Base-by-base conservation (phyloP, 1,140 invertebrate genomes). In the Dendroctonus valens region DNA sequence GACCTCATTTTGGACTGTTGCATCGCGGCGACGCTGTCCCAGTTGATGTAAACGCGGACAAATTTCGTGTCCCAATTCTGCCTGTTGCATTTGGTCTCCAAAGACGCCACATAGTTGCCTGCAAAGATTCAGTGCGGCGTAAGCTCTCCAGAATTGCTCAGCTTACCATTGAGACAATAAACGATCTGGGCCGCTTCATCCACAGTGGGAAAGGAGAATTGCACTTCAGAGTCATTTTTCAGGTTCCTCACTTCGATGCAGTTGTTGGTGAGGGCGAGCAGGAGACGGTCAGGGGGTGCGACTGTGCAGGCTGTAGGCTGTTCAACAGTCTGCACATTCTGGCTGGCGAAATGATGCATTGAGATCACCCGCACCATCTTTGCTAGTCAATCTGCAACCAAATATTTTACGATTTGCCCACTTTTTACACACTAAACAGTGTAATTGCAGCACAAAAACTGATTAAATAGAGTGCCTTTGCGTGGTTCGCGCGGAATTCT, bases 301-400 rank as follows among this genome's bases (percentile, higher is more conserved):
- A 83, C 79, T 40, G 85, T 82, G 8, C 83, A 81, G 8, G 86
- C 85, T 0, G 85, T 84, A 0, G 86, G 83, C 66, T 88, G 86
- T 65, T 89, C 86, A 51, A 87, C 84, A 15, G 83, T 83, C 59
- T 84, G 82, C 7, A 89, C 83, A 71, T 85, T 83, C 75, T 89
- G 87, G 12, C 83, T 83, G 9, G 80, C 74, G 74, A 90, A 89
- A 77, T 89, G 87, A 71, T 89, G 87, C 57, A 87, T 86, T 15
- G 86, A 85, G 55, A 89, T 84, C 2, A 89, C 86, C 7, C 86
- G 82, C 14, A 89, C 87, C 87, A 89, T 89, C n/a, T 37, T 26
- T 2, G 26, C 26, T 26, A 26, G 26, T 26, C 26, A 26, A 26
- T 26, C 26, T 26, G 26, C 26, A 26, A 26, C 26, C 26, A 26